phyloP scores from a whole-genome alignment of 2,113 vertebrate species.

The Gyps fulvus region DNA sequence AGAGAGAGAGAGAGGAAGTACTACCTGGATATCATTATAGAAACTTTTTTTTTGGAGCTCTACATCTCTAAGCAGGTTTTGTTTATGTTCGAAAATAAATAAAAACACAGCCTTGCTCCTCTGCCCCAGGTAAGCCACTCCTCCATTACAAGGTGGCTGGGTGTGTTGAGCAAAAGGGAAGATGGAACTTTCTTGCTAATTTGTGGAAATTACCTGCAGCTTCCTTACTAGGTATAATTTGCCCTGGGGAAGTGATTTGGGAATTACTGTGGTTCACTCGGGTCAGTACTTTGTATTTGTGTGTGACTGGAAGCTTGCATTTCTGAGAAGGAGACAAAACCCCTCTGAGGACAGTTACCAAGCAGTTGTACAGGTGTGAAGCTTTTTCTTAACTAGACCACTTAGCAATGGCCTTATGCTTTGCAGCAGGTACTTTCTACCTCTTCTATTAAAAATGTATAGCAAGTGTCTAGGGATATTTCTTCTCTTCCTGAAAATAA shows the following conservation, averaged over 20 bases:
- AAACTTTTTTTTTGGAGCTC: not conserved
- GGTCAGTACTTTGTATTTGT: not conserved
- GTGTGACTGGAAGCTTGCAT: not conserved
- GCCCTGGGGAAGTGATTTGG: not conserved
- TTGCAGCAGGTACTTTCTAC: not conserved
- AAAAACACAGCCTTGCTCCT: not conserved
- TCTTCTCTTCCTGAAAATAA: not conserved
- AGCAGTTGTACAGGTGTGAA: not conserved
- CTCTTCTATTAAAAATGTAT: not conserved
- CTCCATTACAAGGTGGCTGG: not conserved
- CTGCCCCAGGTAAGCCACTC: not conserved
- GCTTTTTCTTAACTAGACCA: not conserved
- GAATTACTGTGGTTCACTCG: not conserved
- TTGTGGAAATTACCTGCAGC: not conserved
- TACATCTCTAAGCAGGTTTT: not conserved
- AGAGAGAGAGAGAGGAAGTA: not conserved
- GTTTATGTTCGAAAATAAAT: not conserved
- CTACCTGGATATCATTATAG: not conserved
- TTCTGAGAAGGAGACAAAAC: not conserved
- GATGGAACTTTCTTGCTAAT: not conserved
- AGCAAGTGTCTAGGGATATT: not conserved
- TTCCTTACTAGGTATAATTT: not conserved
- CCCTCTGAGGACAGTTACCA: not conserved
- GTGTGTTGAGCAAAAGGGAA: not conserved
- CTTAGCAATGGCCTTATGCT: not conserved